A percentile compares a stretch with the other conserved stretches of the same genome.
phyloP scores from a whole-genome alignment of 2,888 invertebrate species.

The Lasius fuliginosus region DNA sequence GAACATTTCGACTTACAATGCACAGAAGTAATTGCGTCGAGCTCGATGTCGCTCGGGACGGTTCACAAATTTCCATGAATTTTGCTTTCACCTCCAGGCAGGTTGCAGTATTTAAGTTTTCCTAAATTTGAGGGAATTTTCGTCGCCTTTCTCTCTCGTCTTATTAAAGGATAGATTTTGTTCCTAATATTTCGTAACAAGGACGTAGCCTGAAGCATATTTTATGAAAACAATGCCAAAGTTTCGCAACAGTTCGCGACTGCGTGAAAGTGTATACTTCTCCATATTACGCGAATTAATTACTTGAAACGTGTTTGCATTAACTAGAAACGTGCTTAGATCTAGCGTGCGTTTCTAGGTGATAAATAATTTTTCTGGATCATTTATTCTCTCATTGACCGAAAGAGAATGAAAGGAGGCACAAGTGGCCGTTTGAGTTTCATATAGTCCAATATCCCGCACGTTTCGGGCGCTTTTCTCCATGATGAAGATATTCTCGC shows the following conservation, averaged over 20 bases:
- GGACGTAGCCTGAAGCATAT: not conserved
- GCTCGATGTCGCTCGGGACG: conserved; percentile 25
- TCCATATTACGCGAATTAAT: conserved; percentile 18
- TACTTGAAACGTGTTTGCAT: conserved; percentile 1
- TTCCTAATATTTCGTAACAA: conserved; percentile 38
- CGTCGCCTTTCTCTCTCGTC: not conserved
- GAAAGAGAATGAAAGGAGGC: conserved; percentile 7
- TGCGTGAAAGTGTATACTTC: not conserved
- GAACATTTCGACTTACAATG: conserved; percentile 41
- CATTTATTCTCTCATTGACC: not conserved
- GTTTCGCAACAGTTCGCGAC: conserved; percentile 25
- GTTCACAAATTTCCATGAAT: conserved; percentile 42
- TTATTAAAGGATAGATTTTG: conserved; percentile 47
- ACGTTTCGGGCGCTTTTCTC: conserved; percentile 30
- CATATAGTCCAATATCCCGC: conserved; percentile 46
- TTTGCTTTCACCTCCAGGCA: conserved; percentile 14
- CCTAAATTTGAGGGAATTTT: conserved; percentile 47
- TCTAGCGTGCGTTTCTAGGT: not conserved
- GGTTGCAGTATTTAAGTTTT: conserved; percentile 37
- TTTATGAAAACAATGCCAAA: conserved; percentile 31
- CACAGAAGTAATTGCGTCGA: conserved; percentile 20
- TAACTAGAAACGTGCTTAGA: not conserved
- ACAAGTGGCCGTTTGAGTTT: conserved; percentile 36
- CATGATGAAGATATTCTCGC: conserved; percentile 47
- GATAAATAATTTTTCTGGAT: conserved; percentile 29